Evolutionary conservation across 2,888 invertebrate genomes (phyloP).

Genomic region (Scaptomyza polygonia): DNA sequence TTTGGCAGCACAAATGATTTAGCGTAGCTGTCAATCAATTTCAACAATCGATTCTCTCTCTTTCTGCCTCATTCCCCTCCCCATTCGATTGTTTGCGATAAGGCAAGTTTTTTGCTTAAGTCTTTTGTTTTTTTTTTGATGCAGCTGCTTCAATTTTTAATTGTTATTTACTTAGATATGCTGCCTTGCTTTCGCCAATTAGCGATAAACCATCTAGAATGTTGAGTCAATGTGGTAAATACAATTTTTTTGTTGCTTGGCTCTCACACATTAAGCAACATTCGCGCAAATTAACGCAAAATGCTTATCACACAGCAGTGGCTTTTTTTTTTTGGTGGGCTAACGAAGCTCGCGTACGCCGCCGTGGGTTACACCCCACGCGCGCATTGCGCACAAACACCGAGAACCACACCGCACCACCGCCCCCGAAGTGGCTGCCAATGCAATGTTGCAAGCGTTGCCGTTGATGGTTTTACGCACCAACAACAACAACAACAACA

Average conservation of each 20-base stretch:
- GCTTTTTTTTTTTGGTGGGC: constrained; percentile 19
- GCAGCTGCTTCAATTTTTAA: constrained; percentile 41
- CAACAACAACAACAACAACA: constrained; percentile 21
- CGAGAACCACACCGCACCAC: constrained; percentile 17
- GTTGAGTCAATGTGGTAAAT: constrained; percentile 5
- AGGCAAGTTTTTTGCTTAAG: constrained; percentile 47
- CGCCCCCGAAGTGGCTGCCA: constrained; percentile 31
- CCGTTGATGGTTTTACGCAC: constrained; percentile 79
- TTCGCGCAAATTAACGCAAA: constrained; percentile 77
- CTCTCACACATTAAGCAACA: constrained; percentile 68
- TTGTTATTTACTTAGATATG: constrained; percentile 64
- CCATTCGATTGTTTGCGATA: constrained; percentile 27
- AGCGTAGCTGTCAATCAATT: constrained; percentile 72
- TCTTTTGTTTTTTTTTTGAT: constrained; percentile 23
- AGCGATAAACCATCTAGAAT: constrained; percentile 69
- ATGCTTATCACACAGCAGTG: constrained; percentile 51
- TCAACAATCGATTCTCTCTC: constrained; percentile 19
- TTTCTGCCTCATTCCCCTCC: neutral
- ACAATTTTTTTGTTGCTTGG: constrained; percentile 15
- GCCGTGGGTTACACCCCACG: constrained; percentile 71
- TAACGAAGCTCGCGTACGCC: constrained; percentile 75
- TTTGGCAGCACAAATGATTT: constrained; percentile 76
- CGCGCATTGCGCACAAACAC: constrained; percentile 9
- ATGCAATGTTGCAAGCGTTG: constrained; percentile 66
- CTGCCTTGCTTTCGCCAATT: constrained; percentile 68